Evolutionary conservation across 1,140 invertebrate genomes (phyloP), one percentile per base, ranked within the genome.

Genomic region (Dicyema japonicum): DNA sequence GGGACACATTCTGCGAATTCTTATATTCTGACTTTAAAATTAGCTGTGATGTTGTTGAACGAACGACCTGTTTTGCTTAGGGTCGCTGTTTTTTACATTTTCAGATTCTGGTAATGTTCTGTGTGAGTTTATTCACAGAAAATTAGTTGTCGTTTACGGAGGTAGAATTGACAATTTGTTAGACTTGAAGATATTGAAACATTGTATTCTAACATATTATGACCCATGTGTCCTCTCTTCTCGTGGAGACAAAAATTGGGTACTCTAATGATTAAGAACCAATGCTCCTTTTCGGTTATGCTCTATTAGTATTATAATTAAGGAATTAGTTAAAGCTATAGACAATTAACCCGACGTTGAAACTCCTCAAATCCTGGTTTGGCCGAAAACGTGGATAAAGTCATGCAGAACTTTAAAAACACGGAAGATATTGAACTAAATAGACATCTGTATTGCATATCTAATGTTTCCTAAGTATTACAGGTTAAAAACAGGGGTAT

Each of bases 1-100:
- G 71, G 70, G 65, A 63, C 1, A 70, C 68, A 43, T 68, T 64
- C 42, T 85, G 85, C 46, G 74, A 82, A 39, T 82, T 80, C 50
- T 70, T 63, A 19, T 63, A 69, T 34, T 60, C 65, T 1, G 76
- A 85, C 50, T 48, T 82, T 1, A 58, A 63, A 29, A 67, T 69
- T 3, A 69, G 67, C 1, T 53, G 65, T 22, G 61, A 67, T 29
- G 54, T 76, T 16, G 54, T 72, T 2, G 58, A 65, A 15, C 58
- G 60, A 41, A 38, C 65, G 3, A 14, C 29, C 6, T 12, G 30
- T 16, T 27, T 18, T 9, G 13, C 15, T 16, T 5, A 27, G 4
- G 12, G 18, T n/a, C n/a, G 12, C 18, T 8, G 5, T 29, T 9
- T 23, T 13, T 13, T 15, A 12, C 23, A 19, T 6, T 18, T 14